Percentiles rank a stretch among this genome's conserved stretches.
Evolutionary conservation across 2,113 vertebrate species (phyloP).

Genomic region (Psettodes erumei): DNA sequence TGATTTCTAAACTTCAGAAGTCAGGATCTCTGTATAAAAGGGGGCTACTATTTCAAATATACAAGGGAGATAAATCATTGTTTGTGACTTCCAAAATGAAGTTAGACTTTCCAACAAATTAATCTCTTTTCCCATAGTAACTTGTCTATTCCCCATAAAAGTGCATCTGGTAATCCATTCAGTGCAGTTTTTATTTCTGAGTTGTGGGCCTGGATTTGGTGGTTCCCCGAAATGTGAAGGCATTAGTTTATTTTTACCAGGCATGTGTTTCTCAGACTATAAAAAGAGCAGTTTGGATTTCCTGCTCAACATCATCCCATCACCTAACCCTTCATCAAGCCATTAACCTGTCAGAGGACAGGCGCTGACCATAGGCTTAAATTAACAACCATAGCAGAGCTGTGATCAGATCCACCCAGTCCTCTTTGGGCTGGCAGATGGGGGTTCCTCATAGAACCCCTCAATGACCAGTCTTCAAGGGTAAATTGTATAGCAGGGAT

Average conservation of each 20-base stretch:
- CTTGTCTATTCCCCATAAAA: not conserved
- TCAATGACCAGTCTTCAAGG: not conserved
- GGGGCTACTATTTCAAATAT: too few species aligned
- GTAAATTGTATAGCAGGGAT: not conserved
- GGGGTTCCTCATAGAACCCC: not conserved
- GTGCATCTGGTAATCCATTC: not conserved
- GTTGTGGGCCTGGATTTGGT: not conserved
- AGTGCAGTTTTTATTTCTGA: not conserved
- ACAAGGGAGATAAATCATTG: not conserved
- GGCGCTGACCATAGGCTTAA: not conserved
- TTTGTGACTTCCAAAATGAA: not conserved
- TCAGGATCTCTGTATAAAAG: too few species aligned
- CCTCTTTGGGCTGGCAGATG: not conserved
- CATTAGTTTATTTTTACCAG: not conserved
- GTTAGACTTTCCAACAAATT: not conserved
- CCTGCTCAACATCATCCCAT: not conserved
- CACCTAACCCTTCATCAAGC: not conserved
- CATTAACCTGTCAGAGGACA: not conserved
- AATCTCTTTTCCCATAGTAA: not conserved
- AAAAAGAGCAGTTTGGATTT: constrained; percentile 1
- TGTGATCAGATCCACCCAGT: constrained; percentile 10
- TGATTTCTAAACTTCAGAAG: too few species aligned
- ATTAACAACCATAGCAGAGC: not conserved
- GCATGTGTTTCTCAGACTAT: not conserved
- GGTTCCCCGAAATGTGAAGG: not conserved